Conservation (phyloP, 2,888 invertebrate species). For the Tolmerus cingulatus region DNA sequence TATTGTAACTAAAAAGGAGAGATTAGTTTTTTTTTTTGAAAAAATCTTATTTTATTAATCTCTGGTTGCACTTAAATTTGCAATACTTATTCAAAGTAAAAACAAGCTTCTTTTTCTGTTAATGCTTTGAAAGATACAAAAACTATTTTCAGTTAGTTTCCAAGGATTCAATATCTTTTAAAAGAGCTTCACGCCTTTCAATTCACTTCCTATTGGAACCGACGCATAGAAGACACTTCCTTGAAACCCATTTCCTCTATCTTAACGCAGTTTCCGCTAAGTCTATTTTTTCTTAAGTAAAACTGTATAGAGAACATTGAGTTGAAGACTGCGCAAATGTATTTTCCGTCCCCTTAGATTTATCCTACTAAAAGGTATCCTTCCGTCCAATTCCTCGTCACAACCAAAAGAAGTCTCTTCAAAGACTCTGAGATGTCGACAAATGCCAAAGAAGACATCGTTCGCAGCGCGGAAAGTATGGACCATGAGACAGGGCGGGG, state of each 20-base stretch:
- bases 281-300: background rate
- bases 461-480: background rate
- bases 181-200: background rate
- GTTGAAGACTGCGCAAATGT: background rate
- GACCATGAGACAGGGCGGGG: background rate
- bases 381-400: background rate
- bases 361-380: background rate
- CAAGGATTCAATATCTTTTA: background rate
- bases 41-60: background rate
- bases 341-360: background rate
- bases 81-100: background rate
- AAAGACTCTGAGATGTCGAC: background rate
- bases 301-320: background rate
- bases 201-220: background rate
- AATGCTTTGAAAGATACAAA: background rate
- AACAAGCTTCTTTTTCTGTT: background rate
- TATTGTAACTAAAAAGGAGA: no score
- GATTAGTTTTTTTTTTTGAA: no score
- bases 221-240: background rate
- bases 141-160: background rate
- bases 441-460: background rate
- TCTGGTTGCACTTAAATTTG: background rate
- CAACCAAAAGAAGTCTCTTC: background rate
- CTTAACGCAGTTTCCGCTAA: background rate
- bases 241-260: background rate